These are phyloP conservation scores for Graphium colonna DNA, from an alignment of 2,888 invertebrate genomes.

Conservation along the genomic window DNA sequence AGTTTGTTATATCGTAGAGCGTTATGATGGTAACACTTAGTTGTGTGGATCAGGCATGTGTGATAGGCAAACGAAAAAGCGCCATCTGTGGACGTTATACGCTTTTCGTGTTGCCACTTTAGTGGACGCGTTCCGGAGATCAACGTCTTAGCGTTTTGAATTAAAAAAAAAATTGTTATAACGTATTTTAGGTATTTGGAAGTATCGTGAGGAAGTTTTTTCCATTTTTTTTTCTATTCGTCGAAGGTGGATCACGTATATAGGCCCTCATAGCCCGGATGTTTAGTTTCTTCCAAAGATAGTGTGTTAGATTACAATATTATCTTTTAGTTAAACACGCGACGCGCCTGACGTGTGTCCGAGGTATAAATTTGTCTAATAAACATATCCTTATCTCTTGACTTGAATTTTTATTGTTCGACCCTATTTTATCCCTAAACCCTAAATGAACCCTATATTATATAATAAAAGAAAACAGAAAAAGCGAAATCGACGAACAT, in stretches of 20 bases:
- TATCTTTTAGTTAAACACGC: conserved; percentile 55
- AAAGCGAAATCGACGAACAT: too few relatives aligned
- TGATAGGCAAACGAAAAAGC: conserved; percentile 5
- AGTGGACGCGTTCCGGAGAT: conserved; percentile 21
- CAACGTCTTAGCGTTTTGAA: conserved; percentile 35
- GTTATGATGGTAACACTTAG: neutral
- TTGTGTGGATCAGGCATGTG: conserved; percentile 21
- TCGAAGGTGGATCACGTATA: conserved; percentile 40
- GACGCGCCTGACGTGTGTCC: conserved; percentile 46
- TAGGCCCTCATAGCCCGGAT: conserved; percentile 50
- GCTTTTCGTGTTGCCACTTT: neutral
- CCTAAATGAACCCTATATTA: neutral
- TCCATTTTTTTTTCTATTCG: conserved; percentile 28
- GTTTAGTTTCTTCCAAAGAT: conserved; percentile 76
- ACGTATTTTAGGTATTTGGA: conserved; percentile 41
- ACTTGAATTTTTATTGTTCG: conserved; percentile 39
- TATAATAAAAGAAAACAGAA: too few relatives aligned
- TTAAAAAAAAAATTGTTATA: conserved; percentile 33
- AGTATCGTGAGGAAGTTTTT: conserved; percentile 37
- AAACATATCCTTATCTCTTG: conserved; percentile 77
- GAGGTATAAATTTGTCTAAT: conserved; percentile 74
- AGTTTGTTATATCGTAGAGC: conserved; percentile 14
- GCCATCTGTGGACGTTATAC: neutral
- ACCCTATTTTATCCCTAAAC: neutral
- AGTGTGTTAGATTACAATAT: conserved; percentile 64